These are phyloP conservation scores for Lagodon rhomboides DNA, from an alignment of 2,797 vertebrate genomes.

Conservation along the genomic window DNA sequence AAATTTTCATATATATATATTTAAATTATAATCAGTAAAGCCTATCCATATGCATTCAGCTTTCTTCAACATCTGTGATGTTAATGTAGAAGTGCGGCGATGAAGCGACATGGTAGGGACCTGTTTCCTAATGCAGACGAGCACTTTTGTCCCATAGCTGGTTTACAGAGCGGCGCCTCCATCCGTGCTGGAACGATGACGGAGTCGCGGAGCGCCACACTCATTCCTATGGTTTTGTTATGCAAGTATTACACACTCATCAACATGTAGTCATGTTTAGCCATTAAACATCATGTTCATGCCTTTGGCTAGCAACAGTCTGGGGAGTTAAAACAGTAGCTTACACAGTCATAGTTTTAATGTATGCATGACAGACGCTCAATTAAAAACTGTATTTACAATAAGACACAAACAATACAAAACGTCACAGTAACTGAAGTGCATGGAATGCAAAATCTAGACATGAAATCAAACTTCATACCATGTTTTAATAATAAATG, in stretches of 20 bases:
- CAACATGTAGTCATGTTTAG: constrained; percentile 59
- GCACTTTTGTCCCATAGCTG: constrained; percentile 44
- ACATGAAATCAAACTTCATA: constrained; percentile 88
- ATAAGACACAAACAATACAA: constrained; percentile 79
- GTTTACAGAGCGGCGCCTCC: constrained; percentile 52
- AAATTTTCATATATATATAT: constrained; percentile 72
- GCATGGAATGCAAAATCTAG: constrained; percentile 88
- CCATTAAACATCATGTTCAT: constrained; percentile 70
- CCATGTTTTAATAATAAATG: constrained; percentile 81
- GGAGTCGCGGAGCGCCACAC: constrained; percentile 48
- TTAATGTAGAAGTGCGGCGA: constrained; percentile 49
- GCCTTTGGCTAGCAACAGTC: constrained; percentile 84
- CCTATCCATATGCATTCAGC: constrained; percentile 67
- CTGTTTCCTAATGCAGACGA: constrained; percentile 59
- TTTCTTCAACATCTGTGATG: constrained; percentile 57
- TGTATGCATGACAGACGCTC: constrained; percentile 82
- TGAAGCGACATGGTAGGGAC: constrained; percentile 52
- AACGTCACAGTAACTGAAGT: constrained; percentile 89
- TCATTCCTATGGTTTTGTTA: constrained; percentile 70
- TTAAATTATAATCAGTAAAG: constrained; percentile 80
- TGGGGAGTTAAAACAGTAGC: constrained; percentile 89
- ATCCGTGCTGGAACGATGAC: constrained; percentile 53
- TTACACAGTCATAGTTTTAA: constrained; percentile 88
- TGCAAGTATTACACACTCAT: constrained; percentile 63
- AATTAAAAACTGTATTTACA: constrained; percentile 91